phyloP scores from a whole-genome alignment of 2,797 vertebrate species.

The Mycteria americana region DNA sequence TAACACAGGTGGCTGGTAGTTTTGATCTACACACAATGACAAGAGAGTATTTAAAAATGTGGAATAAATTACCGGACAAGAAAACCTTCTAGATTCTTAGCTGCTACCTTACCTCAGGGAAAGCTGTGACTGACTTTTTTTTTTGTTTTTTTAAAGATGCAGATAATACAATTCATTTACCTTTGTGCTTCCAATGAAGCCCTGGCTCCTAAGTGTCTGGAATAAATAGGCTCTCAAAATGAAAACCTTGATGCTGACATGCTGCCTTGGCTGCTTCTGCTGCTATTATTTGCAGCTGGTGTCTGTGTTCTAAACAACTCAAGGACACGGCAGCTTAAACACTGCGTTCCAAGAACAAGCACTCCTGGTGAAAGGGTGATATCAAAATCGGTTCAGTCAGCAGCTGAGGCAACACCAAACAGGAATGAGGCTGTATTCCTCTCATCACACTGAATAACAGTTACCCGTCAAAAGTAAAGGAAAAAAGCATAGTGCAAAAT shows the following conservation, averaged over 20 bases:
- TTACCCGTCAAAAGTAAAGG: neutral
- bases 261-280: neutral
- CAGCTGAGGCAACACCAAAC: neutral
- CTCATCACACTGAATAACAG: neutral
- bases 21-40: neutral
- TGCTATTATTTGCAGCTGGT: neutral
- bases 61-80: neutral
- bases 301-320: neutral
- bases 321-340: neutral
- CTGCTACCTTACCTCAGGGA: neutral
- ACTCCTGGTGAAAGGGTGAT: neutral
- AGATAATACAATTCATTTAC: neutral
- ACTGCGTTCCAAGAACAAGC: neutral
- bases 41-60: neutral
- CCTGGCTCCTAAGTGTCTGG: neutral
- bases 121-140: neutral
- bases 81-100: neutral
- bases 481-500: neutral
- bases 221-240: slow-evolving; percentile 18
- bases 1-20: neutral
- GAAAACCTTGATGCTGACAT: neutral
- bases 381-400: neutral
- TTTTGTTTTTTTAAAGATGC: neutral
- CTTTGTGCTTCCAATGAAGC: neutral
- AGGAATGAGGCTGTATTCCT: neutral